Percentiles rank a stretch among this genome's conserved stretches.
These are phyloP conservation scores for Oligia fasciuncula DNA, from an alignment of 2,888 invertebrate genomes.

Conservation along the genomic window DNA sequence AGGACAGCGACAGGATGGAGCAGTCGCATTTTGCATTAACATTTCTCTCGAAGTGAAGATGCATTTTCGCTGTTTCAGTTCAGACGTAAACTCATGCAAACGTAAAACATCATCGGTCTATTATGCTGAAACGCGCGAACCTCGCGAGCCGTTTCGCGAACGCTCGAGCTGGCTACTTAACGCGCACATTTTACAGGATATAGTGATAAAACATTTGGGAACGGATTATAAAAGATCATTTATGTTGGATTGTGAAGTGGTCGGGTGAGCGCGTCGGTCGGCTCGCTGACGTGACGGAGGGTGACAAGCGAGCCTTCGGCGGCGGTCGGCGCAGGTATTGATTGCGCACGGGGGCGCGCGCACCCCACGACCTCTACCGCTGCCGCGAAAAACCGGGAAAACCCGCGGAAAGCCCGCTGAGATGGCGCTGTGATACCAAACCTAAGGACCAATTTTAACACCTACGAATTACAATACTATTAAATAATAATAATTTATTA, in stretches of 20 bases:
- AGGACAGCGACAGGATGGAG: constrained; percentile 97
- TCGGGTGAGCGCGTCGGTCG: constrained; percentile 71
- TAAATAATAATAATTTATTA: constrained; percentile 12
- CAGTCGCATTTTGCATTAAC: constrained; percentile 98
- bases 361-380: constrained; percentile 79
- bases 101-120: constrained; percentile 64
- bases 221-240: constrained; percentile 65
- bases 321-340: constrained; percentile 84
- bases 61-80: constrained; percentile 91
- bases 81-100: constrained; percentile 70
- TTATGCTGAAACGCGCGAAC: constrained; percentile 67
- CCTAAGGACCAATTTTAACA: constrained; percentile 30
- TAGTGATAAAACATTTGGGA: constrained; percentile 59
- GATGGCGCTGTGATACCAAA: constrained; percentile 78
- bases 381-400: constrained; percentile 74
- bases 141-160: constrained; percentile 39
- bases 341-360: constrained; percentile 80
- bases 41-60: constrained; percentile 98
- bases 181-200: constrained; percentile 73
- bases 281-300: constrained; percentile 81
- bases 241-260: constrained; percentile 59
- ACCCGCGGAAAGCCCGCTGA: constrained; percentile 75
- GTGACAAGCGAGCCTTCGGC: constrained; percentile 79
- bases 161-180: constrained; percentile 58
- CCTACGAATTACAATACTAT: not conserved